Base-by-base conservation (phyloP, 2,113 vertebrate genomes). In the Aythya baeri region DNA sequence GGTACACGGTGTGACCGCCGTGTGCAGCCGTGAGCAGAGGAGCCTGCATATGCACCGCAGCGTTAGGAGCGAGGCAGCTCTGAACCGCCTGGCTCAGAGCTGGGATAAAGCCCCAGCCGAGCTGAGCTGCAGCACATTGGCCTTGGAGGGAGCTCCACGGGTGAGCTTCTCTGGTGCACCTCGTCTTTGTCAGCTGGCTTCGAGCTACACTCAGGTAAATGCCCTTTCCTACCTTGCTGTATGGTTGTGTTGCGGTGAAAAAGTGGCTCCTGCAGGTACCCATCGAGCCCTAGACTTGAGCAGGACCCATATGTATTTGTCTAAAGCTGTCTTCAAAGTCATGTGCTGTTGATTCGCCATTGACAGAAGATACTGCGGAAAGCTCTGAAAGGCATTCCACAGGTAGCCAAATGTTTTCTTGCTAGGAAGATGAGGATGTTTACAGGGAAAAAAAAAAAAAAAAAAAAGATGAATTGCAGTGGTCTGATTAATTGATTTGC, bases 21-120 rank as follows among this genome's bases (percentile, higher is more conserved):
- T 2, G 7, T 41, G 36, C 57, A 61, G 59, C 16, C 0, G 1
- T 23, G 57, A 86, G 66, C 68, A 65, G 57, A 44, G 55, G 41
- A 73, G 15, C 20, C 34, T 3, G 8, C 1, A 0, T 21, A 23
- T 32, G 57, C 5, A 1, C 26, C 0, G 3, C 8, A n/a, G n/a
- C 18, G 54, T 49, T 62, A 52, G 21, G 82, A 87, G 3, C 3
- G 44, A 59, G 46, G 49, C 57, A 67, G 38, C 70, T 84, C 77
- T 55, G 61, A 83, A 41, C 44, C 36, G 83, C 43, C 49, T 34
- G 25, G 29, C 55, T 74, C 49, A 52, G 43, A 82, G 71, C 32
- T 44, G 38, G 71, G 23, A 58, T 70, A 32, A 50, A 79, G 29
- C 50, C 58, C 22, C 44, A 86, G 25, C 50, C 66, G 65, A 67